Base-by-base conservation (phyloP, 2,797 vertebrate species). In the Selene dorsalis region DNA sequence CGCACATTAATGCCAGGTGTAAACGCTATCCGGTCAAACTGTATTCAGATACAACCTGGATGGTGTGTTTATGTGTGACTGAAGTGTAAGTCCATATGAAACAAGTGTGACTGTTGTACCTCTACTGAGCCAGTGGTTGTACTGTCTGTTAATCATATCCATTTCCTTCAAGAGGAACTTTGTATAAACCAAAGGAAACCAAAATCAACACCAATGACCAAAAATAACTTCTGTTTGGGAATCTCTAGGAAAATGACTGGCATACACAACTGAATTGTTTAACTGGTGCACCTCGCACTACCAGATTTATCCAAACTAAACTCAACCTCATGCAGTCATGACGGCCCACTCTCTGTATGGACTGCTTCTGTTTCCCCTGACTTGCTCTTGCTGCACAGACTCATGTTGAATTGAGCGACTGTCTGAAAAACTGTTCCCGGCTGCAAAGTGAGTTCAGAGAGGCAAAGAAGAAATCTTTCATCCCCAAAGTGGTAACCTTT, bases 171-270 rank as follows among this genome's bases (percentile, higher is more conserved):
- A 68, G 69, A 72, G 59, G 43, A 63, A 82, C 77, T 83, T 80
- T 84, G 73, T 83, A 28, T 90, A 90, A 87, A 91, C 87, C 60
- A 20, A 74, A 73, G 77, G 73, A 89, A 87, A 87, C 75, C 83
- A 86, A 87, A 90, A 85, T 89, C 82, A 90, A 91, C 88, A 90
- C 76, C 71, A 70, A 22, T 30, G 77, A 84, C 88, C 69, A 53
- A 79, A 91, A 92, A 93, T 92, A 90, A 81, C 88, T 82, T 87
- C 16, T 90, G 87, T 88, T 88, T 84, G 75, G 85, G 72, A 84
- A 77, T 82, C 68, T 78, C 45, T 64, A 63, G 80, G 84, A 88
- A 90, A 90, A 79, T 85, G 74, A 68, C 72, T 71, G 73, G 72
- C 56, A 24, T 75, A 70, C 22, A 71, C 57, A 82, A 68, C 84